Conservation (phyloP, 30 jellyfish, hydroid and myxozoan genomes). For the Aurelia aurita complex sp. Pacific region DNA sequence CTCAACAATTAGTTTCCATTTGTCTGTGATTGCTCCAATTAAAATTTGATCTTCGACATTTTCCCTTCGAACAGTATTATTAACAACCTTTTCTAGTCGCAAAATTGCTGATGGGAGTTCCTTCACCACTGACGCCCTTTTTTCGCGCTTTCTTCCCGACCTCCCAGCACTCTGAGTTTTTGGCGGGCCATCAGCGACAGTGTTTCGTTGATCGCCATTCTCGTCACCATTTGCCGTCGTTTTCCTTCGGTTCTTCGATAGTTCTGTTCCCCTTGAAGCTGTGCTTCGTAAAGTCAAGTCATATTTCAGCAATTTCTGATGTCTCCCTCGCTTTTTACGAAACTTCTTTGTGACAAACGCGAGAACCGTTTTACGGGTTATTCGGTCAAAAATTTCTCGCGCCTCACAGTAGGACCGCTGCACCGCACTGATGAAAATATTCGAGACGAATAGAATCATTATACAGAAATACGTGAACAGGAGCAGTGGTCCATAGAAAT, state of each 20-base stretch:
- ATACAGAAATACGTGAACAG: conserved; percentile 21
- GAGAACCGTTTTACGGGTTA: conserved; percentile 19
- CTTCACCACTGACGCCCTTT: not conserved
- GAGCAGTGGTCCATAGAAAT: conserved; percentile 35
- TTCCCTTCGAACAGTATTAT: conserved; percentile 10
- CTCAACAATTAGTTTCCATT: conserved; percentile 37
- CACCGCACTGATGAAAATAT: conserved; percentile 55
- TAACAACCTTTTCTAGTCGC: conserved; percentile 2
- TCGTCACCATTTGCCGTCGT: not conserved
- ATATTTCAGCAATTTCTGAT: not conserved
- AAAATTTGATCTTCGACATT: conserved; percentile 32
- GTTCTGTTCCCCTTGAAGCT: not conserved
- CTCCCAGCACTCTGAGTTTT: not conserved
- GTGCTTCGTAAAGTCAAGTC: conserved; percentile 26
- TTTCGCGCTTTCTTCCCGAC: not conserved
- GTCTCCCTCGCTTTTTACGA: conserved; percentile 13
- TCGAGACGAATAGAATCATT: conserved; percentile 41
- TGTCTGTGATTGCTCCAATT: conserved; percentile 22
- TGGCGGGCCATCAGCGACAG: not conserved
- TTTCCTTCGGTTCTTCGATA: not conserved
- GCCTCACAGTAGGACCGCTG: conserved; percentile 61
- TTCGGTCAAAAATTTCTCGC: conserved; percentile 25
- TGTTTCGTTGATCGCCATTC: not conserved
- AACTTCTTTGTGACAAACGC: conserved; percentile 17
- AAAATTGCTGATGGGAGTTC: conserved; percentile 1